Evolutionary conservation across 2,888 invertebrate genomes (phyloP).

Genomic region (Eilema sororculum): DNA sequence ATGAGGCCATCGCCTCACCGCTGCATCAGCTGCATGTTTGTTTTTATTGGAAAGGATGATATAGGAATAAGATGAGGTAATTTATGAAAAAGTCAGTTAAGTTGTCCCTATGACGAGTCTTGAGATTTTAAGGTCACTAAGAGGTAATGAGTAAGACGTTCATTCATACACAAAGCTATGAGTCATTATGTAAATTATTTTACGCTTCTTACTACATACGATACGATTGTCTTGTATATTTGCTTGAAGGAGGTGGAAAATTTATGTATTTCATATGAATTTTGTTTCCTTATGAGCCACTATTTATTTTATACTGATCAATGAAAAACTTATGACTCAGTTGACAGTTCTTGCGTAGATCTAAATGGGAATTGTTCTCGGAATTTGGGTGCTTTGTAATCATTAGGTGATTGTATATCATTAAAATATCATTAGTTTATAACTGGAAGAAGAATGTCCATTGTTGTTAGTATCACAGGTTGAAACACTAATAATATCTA

Average conservation of each 20-base stretch:
- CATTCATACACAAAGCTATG: constrained; percentile 67
- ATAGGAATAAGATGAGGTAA: not conserved
- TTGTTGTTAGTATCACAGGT: not conserved
- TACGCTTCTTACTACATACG: constrained; percentile 59
- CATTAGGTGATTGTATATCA: constrained; percentile 40
- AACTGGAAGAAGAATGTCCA: not conserved
- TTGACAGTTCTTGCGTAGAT: constrained; percentile 48
- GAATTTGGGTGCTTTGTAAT: constrained; percentile 45
- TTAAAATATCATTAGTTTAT: constrained; percentile 58
- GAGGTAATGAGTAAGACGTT: constrained; percentile 53
- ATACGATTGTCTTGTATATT: constrained; percentile 30
- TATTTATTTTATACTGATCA: constrained; percentile 38
- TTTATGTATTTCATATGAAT: constrained; percentile 47
- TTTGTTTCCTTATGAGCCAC: constrained; percentile 53
- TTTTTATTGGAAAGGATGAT: too few relatives aligned
- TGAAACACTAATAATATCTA: not conserved
- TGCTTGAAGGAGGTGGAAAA: constrained; percentile 39
- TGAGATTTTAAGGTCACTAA: constrained; percentile 31
- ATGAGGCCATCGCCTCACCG: too few relatives aligned
- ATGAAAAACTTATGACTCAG: constrained; percentile 65
- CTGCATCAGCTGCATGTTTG: too few relatives aligned
- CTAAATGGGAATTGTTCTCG: constrained; percentile 42
- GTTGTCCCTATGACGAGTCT: not conserved
- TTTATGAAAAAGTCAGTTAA: not conserved
- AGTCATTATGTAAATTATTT: constrained; percentile 69